Conservation (phyloP, 2,797 vertebrate species). For the Thunnus albacares region DNA sequence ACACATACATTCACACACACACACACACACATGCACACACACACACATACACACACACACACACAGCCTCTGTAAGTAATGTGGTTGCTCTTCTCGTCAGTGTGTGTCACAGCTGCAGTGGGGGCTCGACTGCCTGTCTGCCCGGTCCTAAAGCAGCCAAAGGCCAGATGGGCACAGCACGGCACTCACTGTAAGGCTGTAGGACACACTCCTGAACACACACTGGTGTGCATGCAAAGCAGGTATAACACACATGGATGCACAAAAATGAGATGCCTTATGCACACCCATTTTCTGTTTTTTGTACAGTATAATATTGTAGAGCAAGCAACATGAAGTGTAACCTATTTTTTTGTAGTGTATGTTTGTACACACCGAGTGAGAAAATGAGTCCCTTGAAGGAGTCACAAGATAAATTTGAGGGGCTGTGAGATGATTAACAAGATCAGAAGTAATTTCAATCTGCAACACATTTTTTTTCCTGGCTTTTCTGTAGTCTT, state of each 20-base stretch:
- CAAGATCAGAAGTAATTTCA: not conserved
- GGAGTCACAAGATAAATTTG: too few relatives aligned
- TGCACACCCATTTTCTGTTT: conserved; percentile 10
- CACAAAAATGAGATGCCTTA: conserved; percentile 29
- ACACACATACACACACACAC: not conserved
- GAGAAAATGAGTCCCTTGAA: not conserved
- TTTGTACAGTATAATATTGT: not conserved
- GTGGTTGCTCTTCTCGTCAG: conserved; percentile 25
- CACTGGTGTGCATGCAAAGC: conserved; percentile 51
- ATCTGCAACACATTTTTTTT: not conserved
- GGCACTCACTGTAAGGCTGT: conserved; percentile 38
- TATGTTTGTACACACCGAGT: not conserved
- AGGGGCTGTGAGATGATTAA: not conserved
- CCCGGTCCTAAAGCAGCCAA: conserved; percentile 41
- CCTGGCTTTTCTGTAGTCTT: not conserved
- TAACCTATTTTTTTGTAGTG: not conserved
- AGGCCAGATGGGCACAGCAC: conserved; percentile 63
- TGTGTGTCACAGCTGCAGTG: conserved; percentile 16
- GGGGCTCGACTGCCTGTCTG: conserved; percentile 23
- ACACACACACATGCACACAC: conserved; percentile 6
- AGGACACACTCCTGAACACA: conserved; percentile 49
- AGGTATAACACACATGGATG: conserved; percentile 41
- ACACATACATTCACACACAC: not conserved
- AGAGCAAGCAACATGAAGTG: not conserved
- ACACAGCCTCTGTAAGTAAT: not conserved